A percentile compares a stretch with the other conserved stretches of the same genome.
Evolutionary conservation across 2,888 invertebrate species (phyloP).

Genomic region (Cantharis lateralis): DNA sequence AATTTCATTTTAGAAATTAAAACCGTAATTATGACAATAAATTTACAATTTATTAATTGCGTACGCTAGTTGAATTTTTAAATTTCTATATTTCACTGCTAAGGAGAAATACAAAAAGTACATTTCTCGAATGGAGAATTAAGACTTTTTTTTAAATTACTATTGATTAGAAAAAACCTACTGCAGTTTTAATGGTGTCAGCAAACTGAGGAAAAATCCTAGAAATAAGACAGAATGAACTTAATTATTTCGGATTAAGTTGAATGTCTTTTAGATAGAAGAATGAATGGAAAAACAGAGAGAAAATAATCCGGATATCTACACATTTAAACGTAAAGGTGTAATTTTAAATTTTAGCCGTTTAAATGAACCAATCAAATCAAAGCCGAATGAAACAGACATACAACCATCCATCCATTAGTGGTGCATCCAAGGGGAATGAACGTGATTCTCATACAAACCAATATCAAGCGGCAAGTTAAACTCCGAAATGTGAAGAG

Average conservation of each 20-base stretch:
- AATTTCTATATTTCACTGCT: neutral
- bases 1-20: neutral
- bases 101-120: neutral
- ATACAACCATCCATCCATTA: conserved; percentile 20
- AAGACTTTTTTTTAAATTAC: neutral
- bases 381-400: conserved; percentile 16
- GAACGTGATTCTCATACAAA: conserved; percentile 22
- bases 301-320: conserved; percentile 10
- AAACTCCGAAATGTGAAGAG: conserved; percentile 1
- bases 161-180: conserved; percentile 14
- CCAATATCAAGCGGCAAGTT: neutral
- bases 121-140: neutral
- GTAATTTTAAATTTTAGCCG: conserved; percentile 15
- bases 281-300: conserved; percentile 7
- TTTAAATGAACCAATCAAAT: conserved; percentile 20
- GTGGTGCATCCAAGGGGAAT: conserved; percentile 15
- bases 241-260: conserved; percentile 17
- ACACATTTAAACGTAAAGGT: conserved; percentile 1
- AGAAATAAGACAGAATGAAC: conserved; percentile 15
- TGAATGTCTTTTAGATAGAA: conserved; percentile 14
- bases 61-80: neutral
- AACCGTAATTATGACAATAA: neutral
- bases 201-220: conserved; percentile 12
- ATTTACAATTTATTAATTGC: neutral
- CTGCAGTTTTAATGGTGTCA: conserved; percentile 8